Base-by-base conservation (phyloP, 2,113 vertebrate genomes). In the Albula goreensis region DNA sequence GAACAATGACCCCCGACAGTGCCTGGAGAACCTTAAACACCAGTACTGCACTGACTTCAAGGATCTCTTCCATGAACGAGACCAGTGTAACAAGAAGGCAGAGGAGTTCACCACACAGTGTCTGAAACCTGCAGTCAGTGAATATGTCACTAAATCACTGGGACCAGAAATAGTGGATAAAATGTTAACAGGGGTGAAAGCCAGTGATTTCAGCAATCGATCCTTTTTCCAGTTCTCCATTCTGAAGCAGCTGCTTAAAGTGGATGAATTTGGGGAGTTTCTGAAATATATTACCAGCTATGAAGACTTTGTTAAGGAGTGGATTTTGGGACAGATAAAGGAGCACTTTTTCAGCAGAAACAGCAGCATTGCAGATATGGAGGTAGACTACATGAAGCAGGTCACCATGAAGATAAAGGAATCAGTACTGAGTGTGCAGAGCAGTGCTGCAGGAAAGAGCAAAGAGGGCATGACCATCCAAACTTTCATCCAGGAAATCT, bases 151-250 rank as follows among this genome's bases (percentile, higher is more conserved):
- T 0, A 87, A 79, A 8, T 50, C 0, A 2, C 56, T 94, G 11
- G 92, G 94, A 22, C 86, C 9, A 57, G 49, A 91, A 5, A 91
- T 95, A 1, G 82, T 92, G 83, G 90, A 80, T 83, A 87, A 90
- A 86, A 93, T 94, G 90, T 5, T 52, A 78, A 88, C 12, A 50
- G 63, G 60, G 0, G 51, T 85, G 56, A 88, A 88, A 74, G 83
- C 86, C 7, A 0, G 85, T 1, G 2, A 91, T 0, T 93, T 92
- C 80, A 92, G 89, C 82, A 90, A 90, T 10, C 81, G 90, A 0
- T 56, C 78, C 0, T 89, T 9, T 15, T 90, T 92, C 3, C 93
- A 94, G 50, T 88, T 86, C 86, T 80, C 88, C 1, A 0, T 94
- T 52, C 83, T 94, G 60, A 85, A 87, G 81, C 83, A 94, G 48